phyloP scores from a whole-genome alignment of 2,797 vertebrate genomes.

The Mormyrus proboscirostris region DNA sequence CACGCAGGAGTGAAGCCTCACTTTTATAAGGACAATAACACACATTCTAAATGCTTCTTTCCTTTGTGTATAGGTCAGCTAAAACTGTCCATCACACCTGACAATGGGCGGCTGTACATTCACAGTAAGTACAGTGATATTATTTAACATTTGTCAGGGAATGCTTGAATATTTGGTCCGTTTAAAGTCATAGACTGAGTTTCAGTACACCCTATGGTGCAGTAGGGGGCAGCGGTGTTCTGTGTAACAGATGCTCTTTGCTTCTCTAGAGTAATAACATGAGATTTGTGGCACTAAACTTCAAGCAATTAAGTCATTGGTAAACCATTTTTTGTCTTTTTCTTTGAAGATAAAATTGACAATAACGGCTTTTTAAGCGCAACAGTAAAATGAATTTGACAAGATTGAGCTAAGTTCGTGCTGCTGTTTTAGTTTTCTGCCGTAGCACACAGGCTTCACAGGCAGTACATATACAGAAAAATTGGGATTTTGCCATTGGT shows the following conservation, averaged over 20 bases:
- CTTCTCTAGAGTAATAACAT: neutral
- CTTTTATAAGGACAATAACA: neutral
- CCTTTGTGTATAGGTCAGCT: constrained; percentile 51
- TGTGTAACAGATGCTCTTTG: neutral
- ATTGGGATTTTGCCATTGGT: neutral
- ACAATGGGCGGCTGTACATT: constrained; percentile 47
- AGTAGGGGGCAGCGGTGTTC: neutral
- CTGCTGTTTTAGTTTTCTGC: neutral
- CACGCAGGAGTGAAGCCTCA: neutral
- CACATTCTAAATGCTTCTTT: neutral
- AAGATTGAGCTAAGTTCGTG: neutral
- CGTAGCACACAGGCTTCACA: neutral
- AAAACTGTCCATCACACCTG: constrained; percentile 51
- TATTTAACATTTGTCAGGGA: neutral
- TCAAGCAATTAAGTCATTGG: neutral
- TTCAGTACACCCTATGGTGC: neutral
- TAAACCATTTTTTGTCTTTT: neutral
- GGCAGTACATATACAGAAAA: neutral
- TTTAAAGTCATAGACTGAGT: neutral
- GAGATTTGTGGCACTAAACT: neutral
- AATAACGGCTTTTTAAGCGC: neutral
- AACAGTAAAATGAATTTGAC: neutral
- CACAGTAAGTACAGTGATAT: constrained; percentile 50
- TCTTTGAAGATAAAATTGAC: neutral
- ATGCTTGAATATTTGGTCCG: neutral